Base-by-base conservation (phyloP, 2,797 vertebrate genomes). In the Acanthopagrus latus region DNA sequence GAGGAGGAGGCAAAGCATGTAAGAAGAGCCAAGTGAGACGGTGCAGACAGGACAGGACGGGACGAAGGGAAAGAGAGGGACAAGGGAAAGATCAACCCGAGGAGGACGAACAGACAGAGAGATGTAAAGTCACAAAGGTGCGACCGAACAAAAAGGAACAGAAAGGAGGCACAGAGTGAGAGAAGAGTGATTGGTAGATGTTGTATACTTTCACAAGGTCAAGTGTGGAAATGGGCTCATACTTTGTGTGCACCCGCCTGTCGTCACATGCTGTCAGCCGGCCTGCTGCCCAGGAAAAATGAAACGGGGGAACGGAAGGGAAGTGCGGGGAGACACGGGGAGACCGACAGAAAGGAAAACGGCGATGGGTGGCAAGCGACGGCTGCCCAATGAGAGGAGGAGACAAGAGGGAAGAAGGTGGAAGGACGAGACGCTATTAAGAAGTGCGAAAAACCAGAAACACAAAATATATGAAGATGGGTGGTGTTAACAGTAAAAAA, bases 161-260 rank as follows among this genome's bases (percentile, higher is more conserved):
- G n/a, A 57, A 38, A 8, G 50, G 48, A 46, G 21, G 47, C 46
- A 29, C 18, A 1, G 7, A 63, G 38, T 29, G 46, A 84, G 18
- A 43, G 14, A 47, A 43, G 33, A 71, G 50, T 8, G 8, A 63
- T 25, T 55, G 66, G 72, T 48, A 13, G 38, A 74, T 47, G 47
- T 72, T 74, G 81, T 59, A 71, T 76, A 65, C 80, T 86, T 82
- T 83, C 77, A 83, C 90, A 93, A 90, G 90, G 89, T 94, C 87
- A 93, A 91, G 78, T 71, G 71, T 75, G 74, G 78, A 86, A 83
- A 90, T 33, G 17, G 60, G 48, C 64, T 88, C 78, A 70, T 62
- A 48, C 82, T 66, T 83, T 74, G 78, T 3, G 67, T 56, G 60
- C 71, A 62, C 64, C 29, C 79, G 77, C 33, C 66, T 75, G 66